Conservation (phyloP, 2,888 invertebrate species). For the Synanthedon vespiformis region DNA sequence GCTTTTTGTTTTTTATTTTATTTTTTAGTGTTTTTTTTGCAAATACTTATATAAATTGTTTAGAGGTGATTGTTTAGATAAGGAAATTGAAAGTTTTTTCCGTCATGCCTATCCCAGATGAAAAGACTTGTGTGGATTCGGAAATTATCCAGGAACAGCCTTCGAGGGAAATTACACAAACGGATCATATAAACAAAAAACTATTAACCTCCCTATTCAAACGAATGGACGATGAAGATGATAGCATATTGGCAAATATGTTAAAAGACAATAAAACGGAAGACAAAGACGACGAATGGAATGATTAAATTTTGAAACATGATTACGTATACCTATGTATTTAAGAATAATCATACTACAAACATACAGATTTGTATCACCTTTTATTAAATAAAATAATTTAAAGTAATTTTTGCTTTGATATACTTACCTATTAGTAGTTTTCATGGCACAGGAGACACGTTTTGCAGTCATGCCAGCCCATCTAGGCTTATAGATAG, state of each 20-base stretch:
- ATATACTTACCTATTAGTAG: no score
- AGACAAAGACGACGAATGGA: slow-evolving; percentile 48
- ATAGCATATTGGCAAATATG: slow-evolving; percentile 38
- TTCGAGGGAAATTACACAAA: slow-evolving; percentile 68
- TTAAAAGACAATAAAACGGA: slow-evolving; percentile 37
- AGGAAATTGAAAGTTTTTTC: slow-evolving; percentile 3
- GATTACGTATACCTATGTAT: not conserved
- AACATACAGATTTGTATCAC: no score
- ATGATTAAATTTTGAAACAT: slow-evolving; percentile 18
- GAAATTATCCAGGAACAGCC: slow-evolving; percentile 34
- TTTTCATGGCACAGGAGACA: no score
- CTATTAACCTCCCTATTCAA: slow-evolving; percentile 73
- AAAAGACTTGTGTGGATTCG: slow-evolving; percentile 21
- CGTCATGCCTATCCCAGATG: slow-evolving; percentile 49
- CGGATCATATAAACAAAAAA: slow-evolving; percentile 76
- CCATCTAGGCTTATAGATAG: no score
- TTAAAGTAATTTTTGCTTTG: no score
- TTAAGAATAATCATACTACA: not conserved
- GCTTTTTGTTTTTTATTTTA: no score
- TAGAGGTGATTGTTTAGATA: not conserved
- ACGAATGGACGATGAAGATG: slow-evolving; percentile 64
- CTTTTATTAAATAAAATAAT: no score
- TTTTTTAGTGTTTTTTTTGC: not conserved
- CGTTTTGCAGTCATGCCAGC: no score
- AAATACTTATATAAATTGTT: not conserved